Evolutionary conservation across 2,888 invertebrate genomes (phyloP).

Genomic region (Plemyria rubiginata): DNA sequence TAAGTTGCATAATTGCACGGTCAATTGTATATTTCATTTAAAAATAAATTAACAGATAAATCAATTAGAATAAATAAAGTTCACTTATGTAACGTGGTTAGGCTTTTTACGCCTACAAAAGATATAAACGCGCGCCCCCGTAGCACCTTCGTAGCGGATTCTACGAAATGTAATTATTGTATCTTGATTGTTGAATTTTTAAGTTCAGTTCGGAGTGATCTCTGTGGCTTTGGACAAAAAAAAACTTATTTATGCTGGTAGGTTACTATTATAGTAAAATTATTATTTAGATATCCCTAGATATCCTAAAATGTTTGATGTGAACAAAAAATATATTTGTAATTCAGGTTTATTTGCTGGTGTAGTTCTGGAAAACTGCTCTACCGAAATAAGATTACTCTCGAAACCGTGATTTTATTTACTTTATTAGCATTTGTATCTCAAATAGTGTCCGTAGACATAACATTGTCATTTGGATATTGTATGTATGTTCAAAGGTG

Average conservation of each 20-base stretch:
- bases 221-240: not conserved
- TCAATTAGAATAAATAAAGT: not conserved
- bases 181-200: not conserved
- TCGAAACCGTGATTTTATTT: no score
- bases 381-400: no score
- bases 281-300: no score
- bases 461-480: no score
- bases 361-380: no score
- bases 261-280: no score
- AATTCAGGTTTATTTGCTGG: no score
- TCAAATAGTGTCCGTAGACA: no score
- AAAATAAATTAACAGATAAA: not conserved
- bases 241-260: not conserved
- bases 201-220: not conserved
- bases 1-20: constrained; percentile 35
- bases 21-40: not conserved
- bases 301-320: no score
- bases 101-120: constrained; percentile 35
- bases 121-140: constrained; percentile 57
- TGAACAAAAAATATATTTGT: no score
- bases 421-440: no score
- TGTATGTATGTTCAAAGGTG: no score
- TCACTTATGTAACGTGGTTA: not conserved
- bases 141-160: constrained; percentile 29
- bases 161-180: constrained; percentile 21